Base-by-base conservation (phyloP, 2,888 invertebrate species). In the Drosophila merina region DNA sequence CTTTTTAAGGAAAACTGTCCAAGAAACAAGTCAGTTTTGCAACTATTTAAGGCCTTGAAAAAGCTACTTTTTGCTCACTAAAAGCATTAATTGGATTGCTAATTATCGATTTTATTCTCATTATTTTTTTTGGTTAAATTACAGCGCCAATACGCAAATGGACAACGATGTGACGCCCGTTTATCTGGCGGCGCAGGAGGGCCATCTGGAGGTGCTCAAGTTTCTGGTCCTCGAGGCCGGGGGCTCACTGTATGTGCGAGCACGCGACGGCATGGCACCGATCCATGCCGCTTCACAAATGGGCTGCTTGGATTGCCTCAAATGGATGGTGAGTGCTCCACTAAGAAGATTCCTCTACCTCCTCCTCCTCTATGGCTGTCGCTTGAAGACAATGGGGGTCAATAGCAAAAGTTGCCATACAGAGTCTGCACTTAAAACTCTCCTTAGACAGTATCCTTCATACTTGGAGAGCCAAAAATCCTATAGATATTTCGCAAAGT, bases 91-190 rank as follows among this genome's bases (percentile, higher is more conserved):
- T 74, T 72, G 71, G 58, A 52, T 44, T 33, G 6, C 55, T 36
- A 62, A 45, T 56, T 55, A 28, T 6, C 28, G 28, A 28, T 3
- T 51, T 57, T 52, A 45, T 55, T 45, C 42, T 42, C 2, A 20
- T 20, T 20, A 20, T 73, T 47, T 10, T 58, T 33, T 67, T 70
- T 67, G 55, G 31, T 55, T 28, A 20, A 36, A 38, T 92, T 93
- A 51, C 93, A 96, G 96, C 92, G 96, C 97, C 79, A 97, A 97
- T 92, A 95, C 96, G 82, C 97, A 97, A 92, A 97, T 97, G 96
- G 96, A 97, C 92, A 97, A 97, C 92, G 97, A 97, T 92, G 97
- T 97, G 81, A 97, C 97, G 36, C 96, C 97, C 48, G 96, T 96
- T 36, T 97, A 97, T 92, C 92, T 97, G 88, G 97, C 97, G 9